A percentile compares a stretch with the other conserved stretches of the same genome.
Evolutionary conservation across 2,888 invertebrate species (phyloP).

Genomic region (Tholera decimalis): DNA sequence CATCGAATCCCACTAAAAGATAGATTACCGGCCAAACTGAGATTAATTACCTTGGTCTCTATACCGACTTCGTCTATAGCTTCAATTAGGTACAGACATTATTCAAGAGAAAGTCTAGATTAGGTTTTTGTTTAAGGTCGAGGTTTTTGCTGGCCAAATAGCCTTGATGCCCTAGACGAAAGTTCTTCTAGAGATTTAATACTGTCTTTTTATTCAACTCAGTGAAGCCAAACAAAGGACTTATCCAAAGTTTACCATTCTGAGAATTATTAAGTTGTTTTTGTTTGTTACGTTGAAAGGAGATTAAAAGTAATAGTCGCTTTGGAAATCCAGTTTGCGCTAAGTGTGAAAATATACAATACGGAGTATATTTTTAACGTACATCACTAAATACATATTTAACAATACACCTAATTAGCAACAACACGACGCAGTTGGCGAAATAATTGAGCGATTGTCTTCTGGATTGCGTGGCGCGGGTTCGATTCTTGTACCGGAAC

Average conservation of each 20-base stretch:
- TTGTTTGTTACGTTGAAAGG: not conserved
- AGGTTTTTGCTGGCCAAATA: constrained; percentile 36
- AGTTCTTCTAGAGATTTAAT: constrained; percentile 30
- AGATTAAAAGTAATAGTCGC: not conserved
- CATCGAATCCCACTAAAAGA: constrained; percentile 73
- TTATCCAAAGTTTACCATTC: not conserved
- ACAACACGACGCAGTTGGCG: too few relatives aligned
- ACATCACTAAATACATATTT: not conserved
- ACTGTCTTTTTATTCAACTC: constrained; percentile 18
- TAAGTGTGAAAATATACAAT: not conserved
- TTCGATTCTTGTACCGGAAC: too few relatives aligned
- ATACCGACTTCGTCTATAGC: constrained; percentile 62
- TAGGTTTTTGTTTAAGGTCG: constrained; percentile 49
- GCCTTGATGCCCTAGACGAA: constrained; percentile 34
- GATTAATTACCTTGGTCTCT: constrained; percentile 78
- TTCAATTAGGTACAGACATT: constrained; percentile 61
- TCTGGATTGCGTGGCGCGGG: too few relatives aligned
- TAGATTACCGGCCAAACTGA: constrained; percentile 80
- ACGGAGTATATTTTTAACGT: too few relatives aligned
- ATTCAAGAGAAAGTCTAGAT: constrained; percentile 56
- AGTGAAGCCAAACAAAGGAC: constrained; percentile 5
- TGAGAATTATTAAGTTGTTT: not conserved
- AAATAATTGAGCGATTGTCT: too few relatives aligned
- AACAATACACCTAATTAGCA: not conserved
- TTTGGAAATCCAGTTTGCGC: not conserved